A percentile compares a stretch with the other conserved stretches of the same genome.
Evolutionary conservation across 2,888 invertebrate genomes (phyloP).

Genomic region (Pachydiplax longipennis): DNA sequence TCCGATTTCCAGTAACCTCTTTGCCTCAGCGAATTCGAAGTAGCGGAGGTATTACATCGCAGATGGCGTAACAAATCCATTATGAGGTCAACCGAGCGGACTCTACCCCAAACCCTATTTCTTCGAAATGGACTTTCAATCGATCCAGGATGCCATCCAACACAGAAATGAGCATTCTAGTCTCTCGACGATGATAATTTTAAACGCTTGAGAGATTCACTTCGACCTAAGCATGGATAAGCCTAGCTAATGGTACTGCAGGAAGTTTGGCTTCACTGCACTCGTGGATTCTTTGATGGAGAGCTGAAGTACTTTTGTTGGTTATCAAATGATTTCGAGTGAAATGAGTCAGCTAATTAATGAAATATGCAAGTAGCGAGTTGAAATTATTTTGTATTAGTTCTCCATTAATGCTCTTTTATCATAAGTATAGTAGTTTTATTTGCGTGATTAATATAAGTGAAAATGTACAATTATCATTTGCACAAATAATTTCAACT

Average conservation of each 20-base stretch:
- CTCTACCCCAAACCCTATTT: not conserved
- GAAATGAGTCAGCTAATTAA: no score
- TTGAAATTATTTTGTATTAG: no score
- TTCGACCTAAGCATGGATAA: not conserved
- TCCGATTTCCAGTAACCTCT: not conserved
- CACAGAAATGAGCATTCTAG: not conserved
- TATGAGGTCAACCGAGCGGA: not conserved
- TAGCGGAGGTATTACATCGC: not conserved
- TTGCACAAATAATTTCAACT: no score
- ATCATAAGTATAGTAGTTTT: no score
- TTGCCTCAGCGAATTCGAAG: not conserved
- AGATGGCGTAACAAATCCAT: not conserved
- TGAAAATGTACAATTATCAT: no score
- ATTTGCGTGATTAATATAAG: no score
- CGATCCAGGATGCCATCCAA: not conserved
- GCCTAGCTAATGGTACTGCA: not conserved
- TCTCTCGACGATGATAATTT: not conserved
- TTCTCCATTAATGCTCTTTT: no score
- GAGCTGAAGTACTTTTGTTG: no score
- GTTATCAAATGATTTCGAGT: no score
- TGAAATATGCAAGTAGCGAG: no score
- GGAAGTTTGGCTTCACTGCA: not conserved
- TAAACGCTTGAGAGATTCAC: not conserved
- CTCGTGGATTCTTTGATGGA: no score
- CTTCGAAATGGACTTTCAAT: not conserved